Evolutionary conservation across 2,888 invertebrate species (phyloP), one percentile per base, ranked within the genome.

Genomic region (Cheilosia soror): DNA sequence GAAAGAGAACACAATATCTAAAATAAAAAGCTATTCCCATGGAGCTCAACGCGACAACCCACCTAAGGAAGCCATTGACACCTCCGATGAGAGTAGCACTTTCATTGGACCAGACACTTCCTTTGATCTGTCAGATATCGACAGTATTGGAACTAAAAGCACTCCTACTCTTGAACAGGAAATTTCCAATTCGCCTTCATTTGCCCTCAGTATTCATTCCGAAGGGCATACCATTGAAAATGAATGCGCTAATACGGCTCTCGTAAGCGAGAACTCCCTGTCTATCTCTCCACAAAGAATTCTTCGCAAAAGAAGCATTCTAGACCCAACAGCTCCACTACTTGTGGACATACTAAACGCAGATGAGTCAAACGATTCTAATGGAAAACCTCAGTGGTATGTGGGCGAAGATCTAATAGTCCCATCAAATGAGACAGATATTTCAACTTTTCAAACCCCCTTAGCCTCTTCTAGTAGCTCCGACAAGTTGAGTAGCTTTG

Each of bases 51-150:
- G 53, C 1, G 68, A 55, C 5, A 33, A 25, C 9, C 31, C 42
- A 3, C 40, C 29, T 1, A 73, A 73, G 9, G 84, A 80, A 47
- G 13, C 37, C 2, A 0, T 37, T 1, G 82, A 86, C 4, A 69
- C 63, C 7, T 83, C 78, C 2, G 75, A 77, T 37, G 87, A 79
- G 3, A 82, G 77, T 37, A 86, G 82, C 47, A 85, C 33, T 0
- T 85, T 85, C 33, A 85, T 85, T 27, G 84, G 84, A 5, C 75
- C 84, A 15, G 84, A 85, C 7, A 85, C 84, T 2, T 85, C 84
- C 25, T 80, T 85, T 13, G 84, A 85, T 29, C 49, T 85, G 9
- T 85, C 84, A 3, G 84, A 85, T 25, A 60, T 76, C 0, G 84
- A 85, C 3, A 85, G 84, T 47, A 66, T 78, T 42, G 83, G 73